Evolutionary conservation across 1,140 invertebrate genomes (phyloP), one percentile per base, ranked within the genome.

Genomic region (Caenorhabditis tropicalis): DNA sequence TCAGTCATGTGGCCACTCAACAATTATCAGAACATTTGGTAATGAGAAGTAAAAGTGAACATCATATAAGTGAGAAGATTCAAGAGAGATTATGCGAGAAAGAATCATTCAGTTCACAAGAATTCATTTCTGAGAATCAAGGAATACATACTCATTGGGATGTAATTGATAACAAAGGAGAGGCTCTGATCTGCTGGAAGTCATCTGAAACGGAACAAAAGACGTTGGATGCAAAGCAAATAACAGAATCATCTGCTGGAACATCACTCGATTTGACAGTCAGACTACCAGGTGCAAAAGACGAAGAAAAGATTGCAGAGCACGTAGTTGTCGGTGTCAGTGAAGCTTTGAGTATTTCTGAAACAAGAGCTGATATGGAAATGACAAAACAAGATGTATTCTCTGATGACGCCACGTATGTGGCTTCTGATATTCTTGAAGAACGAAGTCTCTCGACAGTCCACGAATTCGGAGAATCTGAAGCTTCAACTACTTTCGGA

Each of bases 401-500:
- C 21, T 74, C 65, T 21, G 65, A 74, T 43, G 65, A 74, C 27
- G 65, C 65, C 7, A 74, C 65, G 2, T 74, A 74, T 27, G 65
- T 74, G 43, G 65, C 65, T 46, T 74, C 65, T 24, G 65, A 74
- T 74, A 74, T 74, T 74, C 65, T 74, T n/a, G 65, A 74, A 74
- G 65, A 74, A 24, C 65, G n/a, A 16, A 74, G 65, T 43, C 65
- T 74, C 0, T 74, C 65, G 2, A 74, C 65, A 21, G 65, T 82
- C 46, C 82, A 60, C 7, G 82, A 82, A 51, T 82, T 82, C 49
- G 56, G 79, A 58, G 83, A 84, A 36, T 65, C 43, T 5, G 48
- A 80, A 33, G 36, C 70, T 12, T 51, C 53, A 9, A 43, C 46
- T 1, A 48, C 43, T 36, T 65, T 58, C 19, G 56, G 56, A 46